phyloP scores from a whole-genome alignment of 2,797 vertebrate genomes.

The Emys orbicularis region DNA sequence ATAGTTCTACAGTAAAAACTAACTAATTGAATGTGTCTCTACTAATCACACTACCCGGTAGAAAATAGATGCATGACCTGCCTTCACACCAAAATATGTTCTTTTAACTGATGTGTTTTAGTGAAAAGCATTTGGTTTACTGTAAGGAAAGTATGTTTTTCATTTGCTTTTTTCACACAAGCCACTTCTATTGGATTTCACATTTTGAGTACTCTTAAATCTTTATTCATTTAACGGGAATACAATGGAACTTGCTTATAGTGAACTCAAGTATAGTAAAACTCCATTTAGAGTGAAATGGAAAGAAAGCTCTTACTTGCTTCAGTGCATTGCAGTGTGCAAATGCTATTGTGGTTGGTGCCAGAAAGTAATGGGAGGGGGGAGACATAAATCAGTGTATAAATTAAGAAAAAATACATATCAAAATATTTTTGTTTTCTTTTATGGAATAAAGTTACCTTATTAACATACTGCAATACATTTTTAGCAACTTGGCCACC shows the following conservation, averaged over 20 bases:
- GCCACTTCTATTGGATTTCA: not conserved
- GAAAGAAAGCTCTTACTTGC: conserved; percentile 45
- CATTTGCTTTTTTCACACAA: conserved; percentile 36
- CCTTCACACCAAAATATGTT: conserved; percentile 39
- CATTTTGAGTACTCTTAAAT: not conserved
- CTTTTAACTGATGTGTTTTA: conserved; percentile 17
- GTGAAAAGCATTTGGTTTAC: conserved; percentile 2
- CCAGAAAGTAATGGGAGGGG: conserved; percentile 18
- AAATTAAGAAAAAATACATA: not conserved
- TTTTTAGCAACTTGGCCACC: conserved; percentile 13
- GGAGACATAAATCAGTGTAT: conserved; percentile 11
- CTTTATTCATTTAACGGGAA: conserved; percentile 12
- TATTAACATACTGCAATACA: not conserved
- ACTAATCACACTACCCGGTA: conserved; percentile 55
- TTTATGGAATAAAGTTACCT: not conserved
- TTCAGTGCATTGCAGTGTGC: conserved; percentile 8
- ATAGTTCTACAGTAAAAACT: conserved; percentile 33
- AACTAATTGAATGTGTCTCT: conserved; percentile 39
- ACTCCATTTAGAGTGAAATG: conserved; percentile 1
- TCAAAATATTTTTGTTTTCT: not conserved
- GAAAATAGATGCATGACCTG: conserved; percentile 61
- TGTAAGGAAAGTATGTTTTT: not conserved
- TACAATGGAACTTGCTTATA: not conserved
- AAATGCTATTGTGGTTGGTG: not conserved
- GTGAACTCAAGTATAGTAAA: not conserved